Base-by-base conservation (phyloP, 2,113 vertebrate species). In the Athene noctua region DNA sequence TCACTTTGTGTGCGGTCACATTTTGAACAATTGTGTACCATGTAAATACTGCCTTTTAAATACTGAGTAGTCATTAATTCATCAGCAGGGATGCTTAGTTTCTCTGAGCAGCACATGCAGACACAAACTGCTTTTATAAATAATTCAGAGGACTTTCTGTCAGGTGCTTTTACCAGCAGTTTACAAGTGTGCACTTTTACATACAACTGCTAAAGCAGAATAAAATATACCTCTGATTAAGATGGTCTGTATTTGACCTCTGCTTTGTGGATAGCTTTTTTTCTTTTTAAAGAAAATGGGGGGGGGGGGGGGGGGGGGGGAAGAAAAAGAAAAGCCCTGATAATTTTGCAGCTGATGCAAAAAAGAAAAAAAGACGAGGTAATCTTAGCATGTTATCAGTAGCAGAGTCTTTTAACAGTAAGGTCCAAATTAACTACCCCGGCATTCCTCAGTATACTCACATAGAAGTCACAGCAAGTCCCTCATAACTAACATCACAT, bases 101-200 rank as follows among this genome's bases (percentile, higher is more conserved):
- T 92, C 25, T 83, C 36, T 86, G 42, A 74, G 23, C 2, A 5
- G 30, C 82, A 62, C 19, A 49, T n/a, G 46, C 65, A 95, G 80
- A 58, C 34, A 36, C 11, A 66, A 68, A 40, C 44, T 75, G 16
- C 46, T 66, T 83, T 77, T 66, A 15, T 77, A 88, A 94, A 83
- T 83, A 80, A 85, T 88, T 57, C 11, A 49, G 54, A 58, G 7
- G 19, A 42, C 13, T 81, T 92, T 94, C 93, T 94, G 11, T 77
- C 66, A 49, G 71, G 20, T 88, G 38, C 25, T 70, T 80, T 93
- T 80, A 70, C 67, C 29, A 70, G 29, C 38, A 86, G 46, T 58
- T 70, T 83, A 62, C 7, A 80, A 49, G 27, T 49, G 34, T 25
- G 11, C 34, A 52, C 17, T 90, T 85, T 58, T 68, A 83, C 19